Percentiles rank a stretch among this genome's conserved stretches.
Evolutionary conservation across 2,888 invertebrate genomes (phyloP).

Genomic region (Heliconius sara): DNA sequence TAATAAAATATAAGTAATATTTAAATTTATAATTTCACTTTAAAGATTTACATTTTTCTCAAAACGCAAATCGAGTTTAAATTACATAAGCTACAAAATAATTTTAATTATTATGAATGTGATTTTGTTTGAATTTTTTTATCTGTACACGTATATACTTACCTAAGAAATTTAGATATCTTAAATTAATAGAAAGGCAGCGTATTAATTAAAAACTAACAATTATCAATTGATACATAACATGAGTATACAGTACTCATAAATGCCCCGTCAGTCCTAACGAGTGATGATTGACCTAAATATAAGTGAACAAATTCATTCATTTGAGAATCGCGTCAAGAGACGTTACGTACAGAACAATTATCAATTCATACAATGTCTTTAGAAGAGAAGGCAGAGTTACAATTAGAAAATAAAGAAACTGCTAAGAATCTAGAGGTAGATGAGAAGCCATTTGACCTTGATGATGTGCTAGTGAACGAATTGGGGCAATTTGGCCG

Average conservation of each 20-base stretch:
- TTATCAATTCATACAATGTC: slow-evolving; percentile 21
- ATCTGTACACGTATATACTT: too few relatives aligned
- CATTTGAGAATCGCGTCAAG: slow-evolving; percentile 21
- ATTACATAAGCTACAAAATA: too few relatives aligned
- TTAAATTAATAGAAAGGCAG: not conserved
- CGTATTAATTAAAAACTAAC: not conserved
- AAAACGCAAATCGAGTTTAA: too few relatives aligned
- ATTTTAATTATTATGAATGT: too few relatives aligned
- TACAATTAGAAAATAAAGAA: slow-evolving; percentile 1
- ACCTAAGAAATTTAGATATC: not conserved
- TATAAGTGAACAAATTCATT: slow-evolving; percentile 32
- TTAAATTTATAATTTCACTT: too few relatives aligned
- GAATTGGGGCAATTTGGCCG: slow-evolving; percentile 85
- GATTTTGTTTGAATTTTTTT: too few relatives aligned
- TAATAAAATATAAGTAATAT: too few relatives aligned
- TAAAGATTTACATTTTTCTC: too few relatives aligned
- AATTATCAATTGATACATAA: slow-evolving; percentile 17
- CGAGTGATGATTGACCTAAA: slow-evolving; percentile 36
- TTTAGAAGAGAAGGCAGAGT: not conserved
- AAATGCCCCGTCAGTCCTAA: slow-evolving; percentile 17
- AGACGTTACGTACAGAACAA: slow-evolving; percentile 9
- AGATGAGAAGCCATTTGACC: slow-evolving; percentile 24
- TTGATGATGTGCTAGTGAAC: slow-evolving; percentile 63
- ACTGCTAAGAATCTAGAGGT: not conserved
- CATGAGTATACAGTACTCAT: not conserved